A percentile compares a stretch with the other conserved stretches of the same genome.
Conservation (phyloP, 2,888 invertebrate species). For the Drosophila longiperda region DNA sequence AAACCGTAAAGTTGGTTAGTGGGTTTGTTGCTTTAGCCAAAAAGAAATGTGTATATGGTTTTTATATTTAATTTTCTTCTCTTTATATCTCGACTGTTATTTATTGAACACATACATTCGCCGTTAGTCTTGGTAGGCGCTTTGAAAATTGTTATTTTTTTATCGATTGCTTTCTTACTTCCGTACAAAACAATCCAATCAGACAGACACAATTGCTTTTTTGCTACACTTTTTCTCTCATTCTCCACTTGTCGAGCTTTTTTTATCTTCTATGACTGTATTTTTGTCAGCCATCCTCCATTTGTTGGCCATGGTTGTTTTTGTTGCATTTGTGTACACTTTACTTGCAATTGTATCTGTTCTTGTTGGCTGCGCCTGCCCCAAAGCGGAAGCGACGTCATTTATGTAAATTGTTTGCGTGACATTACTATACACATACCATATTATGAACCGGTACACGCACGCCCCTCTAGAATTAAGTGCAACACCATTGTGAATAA, state of each 20-base stretch:
- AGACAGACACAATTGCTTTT: constrained; percentile 50
- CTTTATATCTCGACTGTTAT: constrained; percentile 26
- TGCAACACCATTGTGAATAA: constrained; percentile 46
- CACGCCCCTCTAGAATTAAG: constrained; percentile 52
- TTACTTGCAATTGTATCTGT: constrained; percentile 49
- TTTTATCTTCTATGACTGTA: not conserved
- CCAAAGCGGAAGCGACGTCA: constrained; percentile 73
- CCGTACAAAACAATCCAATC: constrained; percentile 61
- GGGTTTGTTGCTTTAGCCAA: constrained; percentile 41
- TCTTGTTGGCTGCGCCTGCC: constrained; percentile 55
- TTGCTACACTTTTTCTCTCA: constrained; percentile 61
- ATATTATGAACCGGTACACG: constrained; percentile 66
- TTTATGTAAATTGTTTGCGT: constrained; percentile 82
- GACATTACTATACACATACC: constrained; percentile 69
- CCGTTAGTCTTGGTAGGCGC: constrained; percentile 38
- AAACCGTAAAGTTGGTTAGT: constrained; percentile 77
- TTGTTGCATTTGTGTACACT: constrained; percentile 38
- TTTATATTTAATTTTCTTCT: constrained; percentile 28
- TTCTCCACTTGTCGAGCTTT: constrained; percentile 23
- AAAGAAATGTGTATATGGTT: constrained; percentile 17
- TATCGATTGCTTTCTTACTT: constrained; percentile 67
- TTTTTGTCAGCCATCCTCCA: constrained; percentile 39
- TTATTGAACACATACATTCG: constrained; percentile 36
- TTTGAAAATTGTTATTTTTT: constrained; percentile 44
- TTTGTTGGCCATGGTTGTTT: constrained; percentile 53